Evolutionary conservation across 2,113 vertebrate genomes (phyloP), one percentile per base, ranked within the genome.

Genomic region (Phrynosoma platyrhinos): DNA sequence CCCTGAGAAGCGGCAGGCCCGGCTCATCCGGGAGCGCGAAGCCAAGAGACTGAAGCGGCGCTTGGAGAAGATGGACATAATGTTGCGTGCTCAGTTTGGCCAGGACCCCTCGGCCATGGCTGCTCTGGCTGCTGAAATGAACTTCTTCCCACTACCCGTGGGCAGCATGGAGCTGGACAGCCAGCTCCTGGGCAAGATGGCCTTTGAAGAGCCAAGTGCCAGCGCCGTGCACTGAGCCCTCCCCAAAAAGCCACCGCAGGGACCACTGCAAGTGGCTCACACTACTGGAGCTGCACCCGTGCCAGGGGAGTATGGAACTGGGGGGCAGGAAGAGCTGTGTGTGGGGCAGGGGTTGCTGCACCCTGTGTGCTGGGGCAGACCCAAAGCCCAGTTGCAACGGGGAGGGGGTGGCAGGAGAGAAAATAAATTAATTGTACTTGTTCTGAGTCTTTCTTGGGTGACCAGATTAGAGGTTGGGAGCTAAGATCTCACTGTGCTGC

Each of bases 51-150:
- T 99, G 82, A 99, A 99, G 91, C 95, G 98, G 10, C 96, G 98
- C 72, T 94, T 99, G 91, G 98, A 99, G 95, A 99, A 99, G 96
- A 99, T 99, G 94, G 98, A 99, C 97, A 98, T 99, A 66, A 98
- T 98, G 92, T 95, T 99, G 87, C 97, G 98, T 91, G 98, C 98
- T 9, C 99, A 99, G 95, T 99, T 99, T 79, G 98, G 98, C 93
- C 98, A 99, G 85, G 98, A 99, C 88, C 98, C 98, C 4, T 98
- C 98, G 3, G 98, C 99, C 64, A 98, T 99, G 98, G 99, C 98
- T 0, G 98, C 99, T 9, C 95, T 99, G 92, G 99, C 98, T 16
- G 98, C 99, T 0, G 98, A 99, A 94, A 99, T 99, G 98, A 99
- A 98, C 95, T 99, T 98, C 86, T 99, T 99, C 95, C 98, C 98